phyloP scores from a whole-genome alignment of 2,113 vertebrate genomes.

The Corvus moneduloides region DNA sequence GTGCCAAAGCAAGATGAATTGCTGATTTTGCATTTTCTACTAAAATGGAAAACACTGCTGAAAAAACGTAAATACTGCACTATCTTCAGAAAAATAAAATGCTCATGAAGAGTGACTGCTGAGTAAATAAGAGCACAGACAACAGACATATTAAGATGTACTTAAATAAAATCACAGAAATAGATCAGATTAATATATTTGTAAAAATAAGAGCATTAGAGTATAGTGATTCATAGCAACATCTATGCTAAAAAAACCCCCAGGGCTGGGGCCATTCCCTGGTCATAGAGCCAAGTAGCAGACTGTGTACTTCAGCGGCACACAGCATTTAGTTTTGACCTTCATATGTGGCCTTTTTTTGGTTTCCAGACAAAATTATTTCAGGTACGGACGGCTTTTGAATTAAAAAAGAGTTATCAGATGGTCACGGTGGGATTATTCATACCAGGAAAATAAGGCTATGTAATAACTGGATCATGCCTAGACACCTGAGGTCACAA shows the following conservation, averaged over 20 bases:
- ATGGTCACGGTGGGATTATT: not conserved
- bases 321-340: not conserved
- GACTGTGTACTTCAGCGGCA: not conserved
- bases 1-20: not conserved
- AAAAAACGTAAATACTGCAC: not conserved
- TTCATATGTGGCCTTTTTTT: not conserved
- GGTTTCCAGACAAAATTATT: not conserved
- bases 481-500: not conserved
- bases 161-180: not conserved
- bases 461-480: not conserved
- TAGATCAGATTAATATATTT: not conserved
- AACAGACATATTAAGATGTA: not conserved
- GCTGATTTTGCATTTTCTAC: not conserved
- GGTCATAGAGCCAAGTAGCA: not conserved
- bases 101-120: not conserved
- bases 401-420: not conserved
- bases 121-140: not conserved
- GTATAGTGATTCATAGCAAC: not conserved
- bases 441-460: not conserved
- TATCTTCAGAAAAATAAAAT: not conserved
- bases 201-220: not conserved
- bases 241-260: accelerated
- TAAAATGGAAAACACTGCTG: not conserved
- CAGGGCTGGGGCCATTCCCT: not conserved
- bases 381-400: not conserved